A percentile compares a stretch with the other conserved stretches of the same genome.
phyloP scores from a whole-genome alignment of 2,888 invertebrate genomes.

The Acanthopleura granulata region DNA sequence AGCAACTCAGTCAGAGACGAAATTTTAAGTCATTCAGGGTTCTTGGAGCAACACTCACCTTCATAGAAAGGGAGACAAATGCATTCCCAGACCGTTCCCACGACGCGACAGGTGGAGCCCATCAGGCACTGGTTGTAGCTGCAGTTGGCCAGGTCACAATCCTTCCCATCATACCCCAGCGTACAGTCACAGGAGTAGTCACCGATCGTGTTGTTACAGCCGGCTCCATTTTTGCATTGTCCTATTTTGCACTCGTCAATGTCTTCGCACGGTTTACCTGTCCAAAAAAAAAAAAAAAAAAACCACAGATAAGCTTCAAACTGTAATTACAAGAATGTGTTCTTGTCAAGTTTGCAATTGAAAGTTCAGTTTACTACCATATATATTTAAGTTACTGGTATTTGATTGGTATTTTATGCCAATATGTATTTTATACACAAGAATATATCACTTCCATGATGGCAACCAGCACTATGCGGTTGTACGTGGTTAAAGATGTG shows the following conservation, averaged over 20 bases:
- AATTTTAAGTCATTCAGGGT: too few relatives aligned
- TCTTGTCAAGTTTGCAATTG: too few relatives aligned
- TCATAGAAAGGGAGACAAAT: constrained; percentile 40
- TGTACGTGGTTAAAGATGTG: not conserved
- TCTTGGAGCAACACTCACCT: constrained; percentile 1
- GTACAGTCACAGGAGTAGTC: constrained; percentile 53
- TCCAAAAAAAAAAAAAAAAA: constrained; percentile 21
- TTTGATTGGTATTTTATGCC: too few relatives aligned
- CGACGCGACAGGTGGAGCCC: constrained; percentile 36
- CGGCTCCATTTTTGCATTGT: constrained; percentile 73
- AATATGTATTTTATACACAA: too few relatives aligned
- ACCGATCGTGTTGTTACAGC: constrained; percentile 70
- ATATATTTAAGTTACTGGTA: too few relatives aligned
- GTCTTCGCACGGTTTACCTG: constrained; percentile 40
- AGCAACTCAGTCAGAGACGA: too few relatives aligned
- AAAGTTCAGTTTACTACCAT: too few relatives aligned
- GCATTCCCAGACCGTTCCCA: constrained; percentile 36
- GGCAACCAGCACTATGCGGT: too few relatives aligned
- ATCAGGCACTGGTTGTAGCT: constrained; percentile 39
- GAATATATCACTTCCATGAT: too few relatives aligned
- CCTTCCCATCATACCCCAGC: constrained; percentile 47
- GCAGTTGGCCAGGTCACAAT: constrained; percentile 50
- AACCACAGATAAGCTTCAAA: not conserved
- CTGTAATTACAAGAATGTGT: too few relatives aligned
- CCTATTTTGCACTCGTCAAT: constrained; percentile 32